phyloP scores from a whole-genome alignment of 2,113 vertebrate species.

The Anas platyrhynchos region DNA sequence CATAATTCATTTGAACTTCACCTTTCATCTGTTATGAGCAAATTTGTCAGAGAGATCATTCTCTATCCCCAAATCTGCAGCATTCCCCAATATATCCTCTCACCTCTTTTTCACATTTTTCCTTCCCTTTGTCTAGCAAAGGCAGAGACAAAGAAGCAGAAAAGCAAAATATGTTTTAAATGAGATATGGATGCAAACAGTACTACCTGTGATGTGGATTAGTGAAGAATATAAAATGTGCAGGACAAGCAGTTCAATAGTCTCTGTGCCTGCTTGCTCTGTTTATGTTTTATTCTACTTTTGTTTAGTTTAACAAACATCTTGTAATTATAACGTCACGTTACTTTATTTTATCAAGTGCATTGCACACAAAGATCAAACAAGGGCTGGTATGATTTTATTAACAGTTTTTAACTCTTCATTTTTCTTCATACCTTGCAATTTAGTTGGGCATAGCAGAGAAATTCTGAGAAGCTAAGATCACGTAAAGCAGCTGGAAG shows the following conservation, averaged over 20 bases:
- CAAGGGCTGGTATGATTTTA: not conserved
- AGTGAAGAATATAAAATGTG: not conserved
- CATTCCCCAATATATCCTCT: not conserved
- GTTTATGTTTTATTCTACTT: not conserved
- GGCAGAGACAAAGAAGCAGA: not conserved
- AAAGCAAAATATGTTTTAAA: not conserved
- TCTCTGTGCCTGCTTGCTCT: not conserved
- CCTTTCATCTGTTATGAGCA: not conserved
- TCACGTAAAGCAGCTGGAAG: not conserved
- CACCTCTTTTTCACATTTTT: not conserved
- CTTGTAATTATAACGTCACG: not conserved
- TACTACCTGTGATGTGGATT: rapidly evolving
- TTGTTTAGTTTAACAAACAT: not conserved
- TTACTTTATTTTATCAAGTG: not conserved
- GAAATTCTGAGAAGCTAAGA: not conserved
- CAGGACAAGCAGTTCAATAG: not conserved
- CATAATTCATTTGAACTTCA: not conserved
- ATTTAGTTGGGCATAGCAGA: not conserved
- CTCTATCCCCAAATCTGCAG: not conserved
- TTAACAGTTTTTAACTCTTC: not conserved
- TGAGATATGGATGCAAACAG: not conserved
- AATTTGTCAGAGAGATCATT: not conserved
- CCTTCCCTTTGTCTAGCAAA: not conserved
- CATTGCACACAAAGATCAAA: not conserved
- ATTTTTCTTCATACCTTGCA: not conserved